Conservation (phyloP, 1,140 invertebrate genomes). For the Leptestheria dahalacensis region DNA sequence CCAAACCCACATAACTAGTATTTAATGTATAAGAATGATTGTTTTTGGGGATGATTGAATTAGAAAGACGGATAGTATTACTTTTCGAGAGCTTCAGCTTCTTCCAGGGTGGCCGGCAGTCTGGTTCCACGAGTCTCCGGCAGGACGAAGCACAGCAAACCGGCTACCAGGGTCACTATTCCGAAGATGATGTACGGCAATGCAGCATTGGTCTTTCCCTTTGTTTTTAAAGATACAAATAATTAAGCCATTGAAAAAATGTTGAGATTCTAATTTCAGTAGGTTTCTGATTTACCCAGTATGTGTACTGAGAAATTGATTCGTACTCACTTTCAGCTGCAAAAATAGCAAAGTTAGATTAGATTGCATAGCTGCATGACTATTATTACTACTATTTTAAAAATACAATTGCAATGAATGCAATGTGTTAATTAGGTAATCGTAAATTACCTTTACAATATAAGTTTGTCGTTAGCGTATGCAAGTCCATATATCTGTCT, state of each 20-base stretch:
- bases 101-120: conserved; percentile 22
- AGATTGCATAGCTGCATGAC: neutral
- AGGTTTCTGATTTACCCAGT: too few species aligned
- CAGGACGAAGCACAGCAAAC: conserved; percentile 16
- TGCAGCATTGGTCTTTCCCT: neutral
- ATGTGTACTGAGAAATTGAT: too few species aligned
- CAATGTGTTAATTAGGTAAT: too few species aligned
- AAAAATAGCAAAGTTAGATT: neutral
- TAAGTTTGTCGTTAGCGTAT: neutral
- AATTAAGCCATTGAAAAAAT: too few species aligned
- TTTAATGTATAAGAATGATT: too few species aligned
- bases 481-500: neutral
- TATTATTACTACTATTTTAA: neutral
- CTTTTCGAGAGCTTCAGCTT: conserved; percentile 20
- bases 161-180: conserved; percentile 19
- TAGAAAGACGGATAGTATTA: too few species aligned
- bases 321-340: neutral
- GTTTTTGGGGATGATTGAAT: too few species aligned
- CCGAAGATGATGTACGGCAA: conserved; percentile 19
- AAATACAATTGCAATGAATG: too few species aligned
- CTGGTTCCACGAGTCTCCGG: conserved; percentile 22
- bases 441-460: too few species aligned
- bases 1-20: too few species aligned
- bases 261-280: too few species aligned
- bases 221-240: neutral